A percentile compares a stretch with the other conserved stretches of the same genome.
phyloP scores from a whole-genome alignment of 1,140 invertebrate genomes.

The Propsilocerus akamusi region DNA sequence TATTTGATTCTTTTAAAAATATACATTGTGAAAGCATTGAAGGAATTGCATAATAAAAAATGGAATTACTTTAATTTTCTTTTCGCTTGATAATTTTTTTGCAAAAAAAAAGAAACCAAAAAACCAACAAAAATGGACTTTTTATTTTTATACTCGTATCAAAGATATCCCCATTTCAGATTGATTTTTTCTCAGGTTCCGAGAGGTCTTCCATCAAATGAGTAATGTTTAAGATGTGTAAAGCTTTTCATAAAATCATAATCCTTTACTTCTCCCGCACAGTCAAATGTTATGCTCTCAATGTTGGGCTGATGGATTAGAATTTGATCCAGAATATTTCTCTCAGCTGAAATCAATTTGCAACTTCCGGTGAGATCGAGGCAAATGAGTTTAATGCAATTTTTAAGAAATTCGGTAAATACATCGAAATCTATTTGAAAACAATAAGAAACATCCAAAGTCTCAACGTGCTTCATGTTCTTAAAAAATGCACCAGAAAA shows the following conservation, averaged over 20 bases:
- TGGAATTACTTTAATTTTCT: background rate
- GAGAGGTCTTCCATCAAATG: background rate
- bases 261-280: background rate
- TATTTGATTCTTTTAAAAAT: background rate
- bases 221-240: background rate
- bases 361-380: background rate
- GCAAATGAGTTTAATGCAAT: background rate
- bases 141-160: background rate
- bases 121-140: background rate
- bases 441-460: background rate
- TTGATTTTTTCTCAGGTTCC: background rate
- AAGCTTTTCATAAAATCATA: background rate
- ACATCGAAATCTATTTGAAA: background rate
- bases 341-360: background rate
- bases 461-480: background rate
- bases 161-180: constrained; percentile 1
- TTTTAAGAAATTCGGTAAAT: background rate
- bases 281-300: background rate
- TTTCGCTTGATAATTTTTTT: background rate
- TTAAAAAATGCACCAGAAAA: background rate
- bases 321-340: background rate
- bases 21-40: background rate
- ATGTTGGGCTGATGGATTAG: background rate
- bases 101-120: too few species aligned
- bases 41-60: too few species aligned